Base-by-base conservation (phyloP, 2,113 vertebrate genomes). In the Sinocyclocheilus anshuiensis region DNA sequence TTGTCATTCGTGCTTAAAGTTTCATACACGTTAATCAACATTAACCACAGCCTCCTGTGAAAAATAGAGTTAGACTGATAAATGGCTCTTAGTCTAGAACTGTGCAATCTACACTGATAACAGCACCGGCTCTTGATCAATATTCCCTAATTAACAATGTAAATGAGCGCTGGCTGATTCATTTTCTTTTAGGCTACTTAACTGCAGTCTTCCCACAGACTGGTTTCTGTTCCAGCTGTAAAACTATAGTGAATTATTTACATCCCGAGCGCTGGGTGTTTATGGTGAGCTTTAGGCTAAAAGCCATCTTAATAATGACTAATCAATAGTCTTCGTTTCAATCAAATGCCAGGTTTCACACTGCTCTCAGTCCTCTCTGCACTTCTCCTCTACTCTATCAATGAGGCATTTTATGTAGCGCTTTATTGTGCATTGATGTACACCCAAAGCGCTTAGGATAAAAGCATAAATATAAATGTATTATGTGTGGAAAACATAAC, bases 271-370 rank as follows among this genome's bases (percentile, higher is more conserved):
- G 20, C 57, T 48, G 18, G 2, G 5, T 2, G n/a, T 80, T 81
- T 69, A 72, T 53, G 15, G 39, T 7, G 11, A 57, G 77, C 50
- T 69, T 55, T 57, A 69, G 63, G 59, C 75, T 45, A 79, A 57
- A 50, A 33, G n/a, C 36, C 24, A 15, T 50, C 29, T 6, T 3
- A 11, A 24, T 78, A 53, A 67, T 67, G 74, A 55, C 12, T 53
- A 53, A 85, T 71, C 76, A 39, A 78, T 57, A 57, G 29, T 4
- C 24, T 29, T 24, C 9, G 5, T 78, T 71, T 85, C 29, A 71
- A 22, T 57, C 45, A 29, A 20, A 61, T 22, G 72, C 75, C 75
- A 69, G 36, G 84, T 77, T 69, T 85, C 39, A 77, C 42, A 53
- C 20, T 36, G 20, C 33, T 77, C 74, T 78, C 59, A 36, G 11